Evolutionary conservation across 30 jellyfish, hydroid and myxozoan species (phyloP).

Genomic region (Hydractinia symbiolongicarpus): DNA sequence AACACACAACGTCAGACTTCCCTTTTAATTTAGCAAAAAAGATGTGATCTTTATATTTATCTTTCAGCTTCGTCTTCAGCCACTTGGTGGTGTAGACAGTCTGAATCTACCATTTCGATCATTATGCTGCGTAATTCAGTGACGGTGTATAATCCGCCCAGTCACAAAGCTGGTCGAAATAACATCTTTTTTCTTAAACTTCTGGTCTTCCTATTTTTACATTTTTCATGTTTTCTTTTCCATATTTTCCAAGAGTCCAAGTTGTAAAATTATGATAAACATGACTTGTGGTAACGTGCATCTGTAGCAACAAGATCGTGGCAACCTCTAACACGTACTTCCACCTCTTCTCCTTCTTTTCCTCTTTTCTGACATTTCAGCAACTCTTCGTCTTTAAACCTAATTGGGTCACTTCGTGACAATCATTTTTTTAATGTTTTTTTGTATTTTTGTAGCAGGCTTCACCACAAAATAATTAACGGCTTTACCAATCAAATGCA

Average conservation of each 20-base stretch:
- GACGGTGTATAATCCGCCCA: conserved; percentile 4
- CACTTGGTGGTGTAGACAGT: neutral
- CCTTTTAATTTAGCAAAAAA: too few species aligned
- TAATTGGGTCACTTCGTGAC: conserved; percentile 6
- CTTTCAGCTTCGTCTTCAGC: neutral
- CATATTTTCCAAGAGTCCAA: neutral
- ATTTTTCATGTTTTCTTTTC: neutral
- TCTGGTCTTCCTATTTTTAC: conserved; percentile 19
- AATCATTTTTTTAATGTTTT: neutral
- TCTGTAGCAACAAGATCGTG: conserved; percentile 20
- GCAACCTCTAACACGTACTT: conserved; percentile 8
- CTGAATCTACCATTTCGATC: neutral
- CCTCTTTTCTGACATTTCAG: too few species aligned
- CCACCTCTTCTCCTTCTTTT: conserved; percentile 8
- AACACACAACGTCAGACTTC: conserved; percentile 9
- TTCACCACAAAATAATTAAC: neutral
- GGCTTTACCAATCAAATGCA: neutral
- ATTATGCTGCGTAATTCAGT: conserved; percentile 14
- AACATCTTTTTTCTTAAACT: neutral
- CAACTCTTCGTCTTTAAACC: neutral
- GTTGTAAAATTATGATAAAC: neutral
- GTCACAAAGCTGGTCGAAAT: conserved; percentile 9
- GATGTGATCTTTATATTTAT: neutral
- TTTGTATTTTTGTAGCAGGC: neutral
- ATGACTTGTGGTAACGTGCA: conserved; percentile 23